Evolutionary conservation across 2,113 vertebrate species (phyloP).

Genomic region (Pygoscelis antarcticus): DNA sequence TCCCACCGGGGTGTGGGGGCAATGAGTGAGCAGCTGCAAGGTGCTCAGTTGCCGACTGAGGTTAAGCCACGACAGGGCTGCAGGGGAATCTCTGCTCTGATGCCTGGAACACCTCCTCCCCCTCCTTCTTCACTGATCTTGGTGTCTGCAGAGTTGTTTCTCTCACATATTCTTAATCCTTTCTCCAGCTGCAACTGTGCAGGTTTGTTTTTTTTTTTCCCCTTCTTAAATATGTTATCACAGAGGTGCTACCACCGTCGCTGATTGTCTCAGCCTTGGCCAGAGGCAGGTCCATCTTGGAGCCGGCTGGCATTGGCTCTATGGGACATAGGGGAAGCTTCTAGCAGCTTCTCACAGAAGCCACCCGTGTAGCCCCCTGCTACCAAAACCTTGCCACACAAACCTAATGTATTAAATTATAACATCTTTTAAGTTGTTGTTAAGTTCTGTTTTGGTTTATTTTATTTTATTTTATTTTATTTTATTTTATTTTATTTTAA

Average conservation of each 20-base stretch:
- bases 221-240: no score
- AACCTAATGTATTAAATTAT: neutral
- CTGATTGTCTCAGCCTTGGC: neutral
- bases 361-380: neutral
- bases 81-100: no score
- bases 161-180: neutral
- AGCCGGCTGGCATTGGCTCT: neutral
- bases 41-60: no score
- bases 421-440: neutral
- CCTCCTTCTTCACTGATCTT: neutral
- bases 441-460: neutral
- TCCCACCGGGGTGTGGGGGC: no score
- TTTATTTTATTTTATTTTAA: neutral
- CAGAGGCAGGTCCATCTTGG: neutral
- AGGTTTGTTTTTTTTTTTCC: no score
- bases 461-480: neutral
- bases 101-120: no score
- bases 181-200: neutral
- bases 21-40: no score
- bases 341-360: neutral
- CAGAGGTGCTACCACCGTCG: neutral
- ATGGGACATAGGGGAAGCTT: neutral
- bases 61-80: no score
- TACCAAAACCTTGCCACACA: neutral
- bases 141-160: neutral